Evolutionary conservation across 1,140 invertebrate genomes (phyloP).

Genomic region (Papilio dardanus): DNA sequence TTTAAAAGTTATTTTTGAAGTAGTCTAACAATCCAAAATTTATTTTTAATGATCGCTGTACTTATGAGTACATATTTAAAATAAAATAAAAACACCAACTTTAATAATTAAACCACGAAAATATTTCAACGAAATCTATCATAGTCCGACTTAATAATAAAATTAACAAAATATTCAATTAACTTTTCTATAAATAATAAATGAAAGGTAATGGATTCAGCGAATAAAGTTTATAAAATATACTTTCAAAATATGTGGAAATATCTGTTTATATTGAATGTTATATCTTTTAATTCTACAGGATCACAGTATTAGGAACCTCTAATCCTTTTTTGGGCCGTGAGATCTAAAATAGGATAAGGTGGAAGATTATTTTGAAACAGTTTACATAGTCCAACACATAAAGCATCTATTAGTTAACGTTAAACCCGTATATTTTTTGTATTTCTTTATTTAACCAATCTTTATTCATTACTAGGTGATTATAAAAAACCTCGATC

Average conservation of each 20-base stretch:
- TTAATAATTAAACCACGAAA: conserved; percentile 3
- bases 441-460: not conserved
- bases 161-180: conserved; percentile 12
- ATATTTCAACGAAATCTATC: not conserved
- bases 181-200: conserved; percentile 8
- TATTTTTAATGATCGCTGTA: not conserved
- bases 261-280: not conserved
- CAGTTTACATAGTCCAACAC: not conserved
- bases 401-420: not conserved
- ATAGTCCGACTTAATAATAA: not conserved
- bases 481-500: not conserved
- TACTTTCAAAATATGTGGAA: not conserved
- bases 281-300: not conserved
- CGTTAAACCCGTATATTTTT: not conserved
- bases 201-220: conserved; percentile 15
- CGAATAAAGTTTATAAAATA: conserved; percentile 10
- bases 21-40: not conserved
- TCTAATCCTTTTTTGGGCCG: not conserved
- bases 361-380: not conserved
- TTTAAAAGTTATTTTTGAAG: not conserved
- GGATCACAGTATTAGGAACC: not conserved
- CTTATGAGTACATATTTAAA: not conserved
- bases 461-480: not conserved
- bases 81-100: not conserved
- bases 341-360: not conserved